Evolutionary conservation across 2,113 vertebrate species (phyloP), one percentile per base, ranked within the genome.

Genomic region (Pelusios castaneus): DNA sequence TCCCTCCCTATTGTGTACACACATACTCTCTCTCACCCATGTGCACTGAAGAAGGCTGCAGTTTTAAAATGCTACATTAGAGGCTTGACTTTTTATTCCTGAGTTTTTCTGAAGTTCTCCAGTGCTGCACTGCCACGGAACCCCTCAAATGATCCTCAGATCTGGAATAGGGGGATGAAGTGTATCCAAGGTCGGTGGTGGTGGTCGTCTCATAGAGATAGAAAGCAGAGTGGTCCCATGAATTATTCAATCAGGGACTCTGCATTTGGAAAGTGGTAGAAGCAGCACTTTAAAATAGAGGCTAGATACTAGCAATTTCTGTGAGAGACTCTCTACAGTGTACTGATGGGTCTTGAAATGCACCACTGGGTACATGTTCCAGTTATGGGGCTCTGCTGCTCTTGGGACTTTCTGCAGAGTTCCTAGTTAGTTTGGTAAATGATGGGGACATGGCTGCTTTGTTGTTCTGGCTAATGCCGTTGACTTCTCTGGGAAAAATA

Each of bases 301-400:
- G 6, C 4, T 45, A 94, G 34, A 1, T 12, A 84, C 24, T 45
- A 41, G 6, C 41, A 27, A 43, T 76, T 45, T 70, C 25, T 76
- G 41, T 24, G 22, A 82, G n/a, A 85, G 79, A 92, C 91, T 9
- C 49, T 89, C 3, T 25, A 79, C 12, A 55, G 49, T 81, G 43
- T 43, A 87, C 6, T 70, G 63, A 22, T 4, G 38, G 34, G 63
- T 34, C 4, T 0, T 10, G 8, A n/a, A 83, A 29, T 47, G 43
- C 29, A 49, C 14, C 43, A 54, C 0, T 4, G 75, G 55, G 17
- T 0, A 0, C 2, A 2, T 47, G 11, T 47, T 56, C 38, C 24
- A 52, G 17, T 25, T 85, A 86, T 2, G 77, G 6, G 82, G n/a
- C 3, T 63, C 92, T 41, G 10, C 3, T 31, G 51, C 0, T 0